These are phyloP conservation scores for Drosophila truncata DNA, from an alignment of 1,140 invertebrate species.

Conservation along the genomic window DNA sequence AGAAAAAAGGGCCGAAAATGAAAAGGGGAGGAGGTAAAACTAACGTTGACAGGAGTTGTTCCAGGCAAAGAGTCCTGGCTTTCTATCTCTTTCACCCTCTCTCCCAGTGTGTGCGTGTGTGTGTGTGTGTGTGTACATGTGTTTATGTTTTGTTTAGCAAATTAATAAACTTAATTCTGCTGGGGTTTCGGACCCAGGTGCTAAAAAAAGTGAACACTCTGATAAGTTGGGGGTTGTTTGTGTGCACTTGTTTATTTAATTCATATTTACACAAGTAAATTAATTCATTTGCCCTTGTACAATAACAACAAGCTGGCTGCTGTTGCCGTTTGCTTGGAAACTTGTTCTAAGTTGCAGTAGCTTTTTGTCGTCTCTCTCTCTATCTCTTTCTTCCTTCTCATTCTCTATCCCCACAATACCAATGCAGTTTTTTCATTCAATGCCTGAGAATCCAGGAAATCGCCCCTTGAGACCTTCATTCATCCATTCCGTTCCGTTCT, in stretches of 20 bases:
- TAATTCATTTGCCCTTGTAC: conserved; percentile 74
- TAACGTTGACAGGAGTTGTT: conserved; percentile 28
- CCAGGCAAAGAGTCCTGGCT: conserved; percentile 50
- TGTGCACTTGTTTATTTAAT: conserved; percentile 65
- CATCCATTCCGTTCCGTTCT: conserved; percentile 38
- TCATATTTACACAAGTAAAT: conserved; percentile 70
- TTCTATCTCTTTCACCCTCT: conserved; percentile 8
- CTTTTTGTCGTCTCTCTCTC: background rate
- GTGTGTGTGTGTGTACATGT: conserved; percentile 46
- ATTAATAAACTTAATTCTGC: conserved; percentile 63
- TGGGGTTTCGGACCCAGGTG: conserved; percentile 55
- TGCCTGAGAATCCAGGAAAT: conserved; percentile 37
- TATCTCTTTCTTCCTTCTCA: conserved; percentile 4
- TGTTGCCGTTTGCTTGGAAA: conserved; percentile 27
- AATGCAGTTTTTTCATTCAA: conserved; percentile 59
- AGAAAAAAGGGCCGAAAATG: conserved; percentile 6
- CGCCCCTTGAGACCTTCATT: conserved; percentile 56
- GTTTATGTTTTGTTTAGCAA: conserved; percentile 77
- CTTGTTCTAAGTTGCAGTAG: conserved; percentile 39
- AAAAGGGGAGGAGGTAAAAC: background rate
- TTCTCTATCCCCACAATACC: conserved; percentile 41
- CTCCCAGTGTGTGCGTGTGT: conserved; percentile 25
- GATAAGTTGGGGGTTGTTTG: conserved; percentile 32
- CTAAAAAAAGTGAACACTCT: conserved; percentile 56
- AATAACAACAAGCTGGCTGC: conserved; percentile 50